Evolutionary conservation across 2,113 vertebrate genomes (phyloP).

Genomic region (Felis chaus): DNA sequence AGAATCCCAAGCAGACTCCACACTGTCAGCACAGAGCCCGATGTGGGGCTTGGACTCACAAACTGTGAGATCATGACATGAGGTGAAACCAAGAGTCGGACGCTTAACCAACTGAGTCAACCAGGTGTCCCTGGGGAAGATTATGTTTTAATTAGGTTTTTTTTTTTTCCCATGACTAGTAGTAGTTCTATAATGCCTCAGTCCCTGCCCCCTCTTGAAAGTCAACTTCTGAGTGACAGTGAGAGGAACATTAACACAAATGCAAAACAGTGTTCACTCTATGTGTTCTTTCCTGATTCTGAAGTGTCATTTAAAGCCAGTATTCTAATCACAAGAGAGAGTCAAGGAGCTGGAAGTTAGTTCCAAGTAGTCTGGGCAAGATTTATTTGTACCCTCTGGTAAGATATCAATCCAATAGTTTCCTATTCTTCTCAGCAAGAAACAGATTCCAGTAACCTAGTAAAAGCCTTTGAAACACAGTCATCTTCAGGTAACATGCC

Average conservation of each 20-base stretch:
- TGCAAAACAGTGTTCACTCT: neutral
- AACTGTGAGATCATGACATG: no score
- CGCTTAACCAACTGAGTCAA: no score
- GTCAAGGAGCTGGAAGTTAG: neutral
- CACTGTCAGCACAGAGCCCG: no score
- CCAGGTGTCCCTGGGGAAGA: no score
- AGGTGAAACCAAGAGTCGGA: no score
- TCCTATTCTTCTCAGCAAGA: neutral
- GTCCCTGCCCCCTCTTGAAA: neutral
- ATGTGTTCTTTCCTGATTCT: neutral
- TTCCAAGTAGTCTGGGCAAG: neutral
- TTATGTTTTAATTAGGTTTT: neutral
- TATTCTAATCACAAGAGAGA: slow-evolving; percentile 6
- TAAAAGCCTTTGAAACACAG: neutral
- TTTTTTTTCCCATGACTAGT: neutral
- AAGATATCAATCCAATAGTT: neutral
- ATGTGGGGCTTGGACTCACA: no score
- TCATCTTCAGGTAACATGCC: neutral
- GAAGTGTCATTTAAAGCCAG: slow-evolving; percentile 1
- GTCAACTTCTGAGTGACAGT: neutral
- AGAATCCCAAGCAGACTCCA: no score
- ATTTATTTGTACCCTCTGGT: slow-evolving; percentile 37
- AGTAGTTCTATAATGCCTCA: neutral
- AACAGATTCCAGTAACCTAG: neutral
- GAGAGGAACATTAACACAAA: neutral